Evolutionary conservation across 2,797 vertebrate genomes (phyloP).

Genomic region (Craterocephalus amniculus): DNA sequence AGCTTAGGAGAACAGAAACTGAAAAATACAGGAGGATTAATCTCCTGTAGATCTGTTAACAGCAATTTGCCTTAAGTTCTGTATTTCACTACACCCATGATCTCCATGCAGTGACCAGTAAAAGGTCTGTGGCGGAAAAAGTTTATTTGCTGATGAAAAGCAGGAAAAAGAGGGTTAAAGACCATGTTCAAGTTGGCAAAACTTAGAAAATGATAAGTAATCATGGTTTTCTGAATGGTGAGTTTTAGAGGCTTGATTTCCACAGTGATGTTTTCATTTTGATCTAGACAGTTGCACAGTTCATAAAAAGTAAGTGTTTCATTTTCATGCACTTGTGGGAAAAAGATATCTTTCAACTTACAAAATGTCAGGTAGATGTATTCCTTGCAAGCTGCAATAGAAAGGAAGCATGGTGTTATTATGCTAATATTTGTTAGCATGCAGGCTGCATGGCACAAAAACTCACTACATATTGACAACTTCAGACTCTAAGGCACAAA

Average conservation of each 20-base stretch:
- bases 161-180: not conserved
- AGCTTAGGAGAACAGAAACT: not conserved
- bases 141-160: no score
- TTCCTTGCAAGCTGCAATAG: constrained; percentile 73
- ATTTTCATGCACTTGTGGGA: not conserved
- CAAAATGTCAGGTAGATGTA: constrained; percentile 76
- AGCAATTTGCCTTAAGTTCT: no score
- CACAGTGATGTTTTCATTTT: no score
- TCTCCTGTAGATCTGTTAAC: no score
- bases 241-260: no score
- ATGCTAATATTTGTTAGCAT: not conserved
- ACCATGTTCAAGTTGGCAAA: not conserved
- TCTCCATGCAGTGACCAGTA: not conserved
- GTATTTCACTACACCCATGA: not conserved
- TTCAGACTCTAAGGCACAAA: not conserved
- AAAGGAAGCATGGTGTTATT: constrained; percentile 37
- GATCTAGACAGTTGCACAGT: not conserved
- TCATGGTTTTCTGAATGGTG: not conserved
- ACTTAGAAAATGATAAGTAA: not conserved
- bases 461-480: not conserved
- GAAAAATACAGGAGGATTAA: no score
- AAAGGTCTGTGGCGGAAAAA: not conserved
- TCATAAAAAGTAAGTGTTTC: not conserved
- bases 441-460: constrained; percentile 21
- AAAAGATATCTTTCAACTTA: constrained; percentile 59